A percentile compares a stretch with the other conserved stretches of the same genome.
Evolutionary conservation across 1,140 invertebrate genomes (phyloP).

Genomic region (Caenorhabditis remanei): DNA sequence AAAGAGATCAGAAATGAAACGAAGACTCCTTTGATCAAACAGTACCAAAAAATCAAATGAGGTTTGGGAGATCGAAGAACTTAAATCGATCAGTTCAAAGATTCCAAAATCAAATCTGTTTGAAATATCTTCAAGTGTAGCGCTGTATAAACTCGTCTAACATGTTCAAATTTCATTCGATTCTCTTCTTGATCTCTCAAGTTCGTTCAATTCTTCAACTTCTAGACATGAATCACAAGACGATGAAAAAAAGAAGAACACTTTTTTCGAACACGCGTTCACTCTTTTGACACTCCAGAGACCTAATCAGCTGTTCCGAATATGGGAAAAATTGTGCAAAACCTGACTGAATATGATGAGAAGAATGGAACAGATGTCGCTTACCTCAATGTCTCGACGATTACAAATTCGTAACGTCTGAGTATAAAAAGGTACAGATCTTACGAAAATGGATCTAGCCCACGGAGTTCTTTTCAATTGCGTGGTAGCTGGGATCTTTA

Average conservation of each 20-base stretch:
- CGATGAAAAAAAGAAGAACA: neutral
- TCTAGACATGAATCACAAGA: neutral
- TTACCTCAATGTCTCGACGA: neutral
- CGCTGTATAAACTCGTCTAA: too few species aligned
- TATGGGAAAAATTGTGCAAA: neutral
- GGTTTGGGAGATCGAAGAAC: too few species aligned
- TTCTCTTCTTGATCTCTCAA: constrained; percentile 14
- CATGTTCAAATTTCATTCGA: too few species aligned
- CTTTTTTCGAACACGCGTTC: constrained; percentile 16
- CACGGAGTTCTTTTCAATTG: neutral
- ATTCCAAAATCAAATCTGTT: too few species aligned
- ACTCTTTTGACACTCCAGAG: neutral
- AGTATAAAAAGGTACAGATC: neutral
- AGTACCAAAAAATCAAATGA: constrained; percentile 21
- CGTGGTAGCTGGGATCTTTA: neutral
- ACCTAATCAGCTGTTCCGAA: neutral
- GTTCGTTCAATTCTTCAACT: neutral
- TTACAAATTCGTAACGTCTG: neutral
- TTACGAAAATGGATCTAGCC: too few species aligned
- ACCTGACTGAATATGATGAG: neutral
- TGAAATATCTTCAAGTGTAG: too few species aligned
- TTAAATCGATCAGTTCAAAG: too few species aligned
- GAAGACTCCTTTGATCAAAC: neutral
- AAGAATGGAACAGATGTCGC: neutral
- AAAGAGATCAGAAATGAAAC: neutral